Percentiles rank a stretch among this genome's conserved stretches.
phyloP scores from a whole-genome alignment of 2,888 invertebrate species.

The Aporophyla nigra region DNA sequence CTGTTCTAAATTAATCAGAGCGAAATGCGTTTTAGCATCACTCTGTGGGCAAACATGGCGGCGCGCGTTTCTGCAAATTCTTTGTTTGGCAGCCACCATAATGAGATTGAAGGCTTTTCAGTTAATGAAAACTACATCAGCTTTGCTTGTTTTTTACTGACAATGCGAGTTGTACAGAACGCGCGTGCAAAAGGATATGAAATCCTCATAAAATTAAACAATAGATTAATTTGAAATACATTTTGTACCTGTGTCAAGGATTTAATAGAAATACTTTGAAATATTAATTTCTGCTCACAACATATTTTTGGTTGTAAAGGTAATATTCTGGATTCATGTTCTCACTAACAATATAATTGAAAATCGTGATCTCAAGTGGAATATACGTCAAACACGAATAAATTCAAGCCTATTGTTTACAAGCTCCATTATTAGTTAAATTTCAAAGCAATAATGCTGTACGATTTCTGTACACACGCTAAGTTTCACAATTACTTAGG shows the following conservation, averaged over 20 bases:
- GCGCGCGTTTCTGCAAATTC: constrained; percentile 53
- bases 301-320: constrained; percentile 4
- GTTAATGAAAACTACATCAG: constrained; percentile 61
- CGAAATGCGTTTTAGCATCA: constrained; percentile 63
- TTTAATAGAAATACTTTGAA: background rate
- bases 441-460: constrained; percentile 62
- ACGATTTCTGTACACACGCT: constrained; percentile 49
- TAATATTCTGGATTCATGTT: constrained; percentile 22
- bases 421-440: constrained; percentile 68
- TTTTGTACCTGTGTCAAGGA: background rate
- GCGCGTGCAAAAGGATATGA: constrained; percentile 11
- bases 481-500: constrained; percentile 63
- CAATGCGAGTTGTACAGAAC: constrained; percentile 14
- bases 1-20: constrained; percentile 72
- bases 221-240: background rate
- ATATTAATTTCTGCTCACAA: constrained; percentile 31
- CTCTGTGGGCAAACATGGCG: constrained; percentile 44
- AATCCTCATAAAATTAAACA: constrained; percentile 9
- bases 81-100: constrained; percentile 62
- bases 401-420: constrained; percentile 59
- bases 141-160: constrained; percentile 49
- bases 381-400: constrained; percentile 43
- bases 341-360: constrained; percentile 18
- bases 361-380: constrained; percentile 31
- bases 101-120: constrained; percentile 67